Base-by-base conservation (phyloP, 2,888 invertebrate species). In the Rhagonycha fulva region DNA sequence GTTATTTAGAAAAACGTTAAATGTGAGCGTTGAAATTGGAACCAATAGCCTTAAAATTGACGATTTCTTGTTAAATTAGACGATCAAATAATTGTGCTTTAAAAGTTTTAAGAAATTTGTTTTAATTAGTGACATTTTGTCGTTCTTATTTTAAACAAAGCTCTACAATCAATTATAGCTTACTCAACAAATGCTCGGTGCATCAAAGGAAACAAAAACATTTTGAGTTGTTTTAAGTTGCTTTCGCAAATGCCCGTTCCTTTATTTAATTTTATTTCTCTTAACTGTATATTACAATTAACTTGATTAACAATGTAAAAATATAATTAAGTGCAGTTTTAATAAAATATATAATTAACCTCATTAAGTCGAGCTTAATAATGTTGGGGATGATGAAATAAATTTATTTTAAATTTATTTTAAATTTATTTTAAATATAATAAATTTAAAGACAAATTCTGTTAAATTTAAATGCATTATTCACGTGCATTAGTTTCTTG, bases 41-140 rank as follows among this genome's bases (percentile, higher is more conserved):
- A 32, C 68, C 71, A 75, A 75, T 75, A 71, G 71, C 71, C 75
- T 71, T 75, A 71, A 75, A 75, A 75, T 75, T 71, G 71, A 75
- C 68, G 70, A 70, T 69, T 19, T 70, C 66, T 66, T 70, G 66
- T 70, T 70, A 66, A 73, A 73, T 68, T 68, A 69, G 69, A 69
- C 69, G 62, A 68, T 72, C 68, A 63, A 62, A 73, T 47, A 73
- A 70, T 70, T 62, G 70, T 70, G 61, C 61, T 73, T 70, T 5
- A 11, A 32, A 70, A 74, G 32, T 74, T 73, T 73, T 70, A 14
- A 66, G 61, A 69, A 74, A 74, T 70, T 74, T 74, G 70, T 74
- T 74, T 74, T 74, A 74, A 74, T 74, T 74, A 74, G 63, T 66
- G 74, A 70, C 74, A 70, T 66, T 47, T 70, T 74, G 63, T 70